phyloP scores from a whole-genome alignment of 2,113 vertebrate genomes.

The Dipodomys spectabilis region DNA sequence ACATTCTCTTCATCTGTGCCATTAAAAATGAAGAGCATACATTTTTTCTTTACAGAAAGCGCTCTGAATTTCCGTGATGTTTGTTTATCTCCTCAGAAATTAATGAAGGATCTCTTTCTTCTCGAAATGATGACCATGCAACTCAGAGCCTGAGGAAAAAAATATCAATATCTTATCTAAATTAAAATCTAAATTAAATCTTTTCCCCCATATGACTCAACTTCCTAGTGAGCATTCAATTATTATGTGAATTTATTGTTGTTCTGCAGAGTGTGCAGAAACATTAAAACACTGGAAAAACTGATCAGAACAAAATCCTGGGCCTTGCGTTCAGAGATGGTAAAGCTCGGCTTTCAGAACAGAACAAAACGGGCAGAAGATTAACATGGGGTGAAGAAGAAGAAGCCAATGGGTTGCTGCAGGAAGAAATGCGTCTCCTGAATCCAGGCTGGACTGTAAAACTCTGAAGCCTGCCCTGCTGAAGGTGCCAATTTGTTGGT shows the following conservation, averaged over 20 bases:
- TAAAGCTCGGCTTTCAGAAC: neutral
- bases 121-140: slow-evolving; percentile 54
- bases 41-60: neutral
- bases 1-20: too few relatives aligned
- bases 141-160: neutral
- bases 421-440: too few relatives aligned
- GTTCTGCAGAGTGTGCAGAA: slow-evolving; percentile 52
- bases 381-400: too few relatives aligned
- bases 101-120: slow-evolving; percentile 69
- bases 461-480: neutral
- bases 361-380: neutral
- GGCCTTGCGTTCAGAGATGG: slow-evolving; percentile 17
- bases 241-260: slow-evolving; percentile 64
- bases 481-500: neutral
- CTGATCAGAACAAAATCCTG: slow-evolving; percentile 61
- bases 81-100: slow-evolving; percentile 68
- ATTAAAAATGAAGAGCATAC: neutral
- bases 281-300: slow-evolving; percentile 58
- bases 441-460: neutral
- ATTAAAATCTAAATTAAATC: slow-evolving; percentile 88
- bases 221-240: slow-evolving; percentile 71
- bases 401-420: too few relatives aligned
- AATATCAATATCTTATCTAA: slow-evolving; percentile 84
- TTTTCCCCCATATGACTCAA: slow-evolving; percentile 60
- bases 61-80: slow-evolving; percentile 57